Evolutionary conservation across 1,140 invertebrate species (phyloP).

Genomic region (Asbolus verrucosus): DNA sequence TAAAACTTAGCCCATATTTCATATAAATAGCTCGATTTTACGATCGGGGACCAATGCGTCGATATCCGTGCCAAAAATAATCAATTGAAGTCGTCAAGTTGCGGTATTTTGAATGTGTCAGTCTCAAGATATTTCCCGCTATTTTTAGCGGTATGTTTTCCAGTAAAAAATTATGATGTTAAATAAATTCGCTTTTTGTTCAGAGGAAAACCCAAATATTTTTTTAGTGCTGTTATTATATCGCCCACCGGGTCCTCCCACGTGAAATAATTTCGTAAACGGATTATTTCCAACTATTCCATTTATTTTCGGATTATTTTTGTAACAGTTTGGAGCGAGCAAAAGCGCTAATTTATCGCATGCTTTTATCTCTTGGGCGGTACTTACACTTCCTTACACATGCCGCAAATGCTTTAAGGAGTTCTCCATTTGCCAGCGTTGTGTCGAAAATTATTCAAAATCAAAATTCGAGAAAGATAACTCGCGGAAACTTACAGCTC

Average conservation of each 20-base stretch:
- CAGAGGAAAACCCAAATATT: conserved; percentile 7
- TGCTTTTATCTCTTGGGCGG: neutral
- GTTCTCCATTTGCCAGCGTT: neutral
- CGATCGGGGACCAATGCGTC: neutral
- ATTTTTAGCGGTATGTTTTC: neutral
- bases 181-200: conserved; percentile 11
- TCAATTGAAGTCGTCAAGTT: neutral
- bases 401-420: too few species aligned
- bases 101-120: too few species aligned
- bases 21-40: conserved; percentile 9
- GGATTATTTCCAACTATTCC: conserved; percentile 33
- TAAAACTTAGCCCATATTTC: neutral
- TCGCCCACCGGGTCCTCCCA: conserved; percentile 17
- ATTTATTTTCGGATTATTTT: conserved; percentile 24
- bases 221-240: conserved; percentile 2
- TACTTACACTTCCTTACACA: too few species aligned
- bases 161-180: neutral
- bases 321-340: conserved; percentile 5
- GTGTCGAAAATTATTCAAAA: too few species aligned
- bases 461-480: too few species aligned
- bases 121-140: neutral
- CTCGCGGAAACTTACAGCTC: too few species aligned
- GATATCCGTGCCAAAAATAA: neutral
- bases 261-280: conserved; percentile 16
- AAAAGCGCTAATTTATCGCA: neutral